A percentile compares a stretch with the other conserved stretches of the same genome.
Evolutionary conservation across 2,888 invertebrate genomes (phyloP).

Genomic region (Eutolmus rufibarbis): DNA sequence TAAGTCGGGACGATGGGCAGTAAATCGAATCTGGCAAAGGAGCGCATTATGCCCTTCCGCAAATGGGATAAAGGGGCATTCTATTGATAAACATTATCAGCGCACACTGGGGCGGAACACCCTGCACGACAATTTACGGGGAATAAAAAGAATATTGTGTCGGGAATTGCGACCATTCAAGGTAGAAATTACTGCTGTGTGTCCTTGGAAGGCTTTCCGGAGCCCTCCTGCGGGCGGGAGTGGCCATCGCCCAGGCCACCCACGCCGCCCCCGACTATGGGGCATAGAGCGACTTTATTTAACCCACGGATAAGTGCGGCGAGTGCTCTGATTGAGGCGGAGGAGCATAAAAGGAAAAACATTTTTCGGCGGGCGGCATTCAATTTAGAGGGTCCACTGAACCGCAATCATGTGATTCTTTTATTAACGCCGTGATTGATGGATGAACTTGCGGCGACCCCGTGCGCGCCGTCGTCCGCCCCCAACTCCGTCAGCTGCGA

Average conservation of each 20-base stretch:
- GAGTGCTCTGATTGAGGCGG: conserved; percentile 1
- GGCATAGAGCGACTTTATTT: conserved; percentile 20
- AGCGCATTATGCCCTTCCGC: neutral
- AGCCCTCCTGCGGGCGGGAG: neutral
- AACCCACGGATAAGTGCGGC: conserved; percentile 25
- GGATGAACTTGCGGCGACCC: conserved; percentile 26
- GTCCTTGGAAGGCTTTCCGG: neutral
- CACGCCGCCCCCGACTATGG: neutral
- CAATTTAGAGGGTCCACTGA: conserved; percentile 39
- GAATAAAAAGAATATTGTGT: conserved; percentile 36
- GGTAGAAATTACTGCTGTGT: conserved; percentile 9
- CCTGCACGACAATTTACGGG: conserved; percentile 18
- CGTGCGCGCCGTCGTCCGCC: neutral
- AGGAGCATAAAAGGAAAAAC: conserved; percentile 14
- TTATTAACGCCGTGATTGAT: conserved; percentile 39
- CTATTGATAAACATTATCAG: conserved; percentile 38
- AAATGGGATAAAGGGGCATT: conserved; percentile 24
- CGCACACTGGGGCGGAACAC: conserved; percentile 10
- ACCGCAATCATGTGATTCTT: conserved; percentile 41
- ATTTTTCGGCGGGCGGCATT: conserved; percentile 24
- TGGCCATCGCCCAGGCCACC: neutral
- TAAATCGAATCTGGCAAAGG: conserved; percentile 33
- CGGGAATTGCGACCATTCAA: conserved; percentile 37
- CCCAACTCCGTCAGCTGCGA: neutral
- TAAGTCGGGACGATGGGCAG: conserved; percentile 28